Base-by-base conservation (phyloP, 2,113 vertebrate genomes). In the Macrotis lagotis region DNA sequence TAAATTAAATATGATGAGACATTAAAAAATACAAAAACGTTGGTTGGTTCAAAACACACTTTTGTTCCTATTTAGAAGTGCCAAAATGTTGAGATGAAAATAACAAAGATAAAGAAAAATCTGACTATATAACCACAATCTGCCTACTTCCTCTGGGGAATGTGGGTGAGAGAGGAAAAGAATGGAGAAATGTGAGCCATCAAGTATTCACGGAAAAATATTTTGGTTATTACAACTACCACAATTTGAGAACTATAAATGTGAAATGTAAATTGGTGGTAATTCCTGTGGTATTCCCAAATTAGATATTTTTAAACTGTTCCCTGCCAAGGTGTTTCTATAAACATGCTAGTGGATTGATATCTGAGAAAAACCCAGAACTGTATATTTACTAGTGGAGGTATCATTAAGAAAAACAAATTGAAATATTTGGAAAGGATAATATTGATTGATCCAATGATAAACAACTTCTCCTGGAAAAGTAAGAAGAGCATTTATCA, bases 261-360 rank as follows among this genome's bases (percentile, higher is more conserved):
- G 97, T 95, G 96, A 97, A 97, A 98, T 97, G 96, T 96, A 98
- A 97, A 98, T 97, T 96, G 97, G 97, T 97, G 97, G 97, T 96
- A 96, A 97, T 94, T 96, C 92, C 91, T 97, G 96, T 95, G 97
- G 97, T 92, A 59, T 92, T 96, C 95, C 91, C 94, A 97, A 97
- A 97, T 96, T 97, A 19, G 53, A 96, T 95, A 96, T 98, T 97
- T 98, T 95, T 96, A 97, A 97, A 97, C 53, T 93, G 91, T 96
- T 95, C 94, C 90, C 83, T 97, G 94, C 97, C 97, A 98, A 98
- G 96, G 97, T 98, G 95, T 97, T 96, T 97, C 66, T 96, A 97
- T 96, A 97, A 97, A 97, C 97, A 98, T 94, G 83, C 49, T 94
- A 90, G 97, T 96, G 5, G 92, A 88, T 49, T 88, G 92, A 95